Evolutionary conservation across 2,113 vertebrate genomes (phyloP).

Genomic region (Noturus placidus): DNA sequence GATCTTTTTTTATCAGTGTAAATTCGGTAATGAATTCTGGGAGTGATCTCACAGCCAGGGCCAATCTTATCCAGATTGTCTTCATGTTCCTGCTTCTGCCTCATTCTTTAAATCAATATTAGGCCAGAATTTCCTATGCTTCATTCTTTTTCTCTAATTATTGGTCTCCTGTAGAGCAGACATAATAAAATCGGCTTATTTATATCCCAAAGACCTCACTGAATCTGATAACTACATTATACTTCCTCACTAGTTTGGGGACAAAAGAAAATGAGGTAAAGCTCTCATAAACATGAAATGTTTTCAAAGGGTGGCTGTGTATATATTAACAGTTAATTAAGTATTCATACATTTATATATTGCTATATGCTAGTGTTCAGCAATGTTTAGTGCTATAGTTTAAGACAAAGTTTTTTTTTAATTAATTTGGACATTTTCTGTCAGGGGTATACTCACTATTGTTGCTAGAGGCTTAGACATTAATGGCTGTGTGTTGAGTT

Average conservation of each 20-base stretch:
- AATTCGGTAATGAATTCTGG: slow-evolving; percentile 62
- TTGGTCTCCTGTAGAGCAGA: slow-evolving; percentile 34
- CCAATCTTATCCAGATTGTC: slow-evolving; percentile 50
- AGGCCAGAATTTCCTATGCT: slow-evolving; percentile 51
- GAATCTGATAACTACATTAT: slow-evolving; percentile 11
- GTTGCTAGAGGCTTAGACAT: too few relatives aligned
- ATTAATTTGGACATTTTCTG: too few relatives aligned
- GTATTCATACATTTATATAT: too few relatives aligned
- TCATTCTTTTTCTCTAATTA: slow-evolving; percentile 38
- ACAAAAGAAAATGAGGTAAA: background rate
- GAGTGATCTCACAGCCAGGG: slow-evolving; percentile 48
- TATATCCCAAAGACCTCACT: slow-evolving; percentile 12
- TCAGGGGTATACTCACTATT: too few relatives aligned
- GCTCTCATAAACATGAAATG: background rate
- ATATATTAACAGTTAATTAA: background rate
- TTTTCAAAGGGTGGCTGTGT: background rate
- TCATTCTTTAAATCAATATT: slow-evolving; percentile 59
- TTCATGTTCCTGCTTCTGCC: slow-evolving; percentile 51
- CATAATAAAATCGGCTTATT: slow-evolving; percentile 31
- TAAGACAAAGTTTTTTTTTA: too few relatives aligned
- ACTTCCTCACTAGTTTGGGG: background rate
- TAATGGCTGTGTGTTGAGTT: too few relatives aligned
- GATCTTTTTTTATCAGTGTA: slow-evolving; percentile 52
- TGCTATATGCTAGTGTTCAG: background rate
- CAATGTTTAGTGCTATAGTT: background rate